Conservation (phyloP, 2,113 vertebrate species). For the Apistogramma diplotaenia region DNA sequence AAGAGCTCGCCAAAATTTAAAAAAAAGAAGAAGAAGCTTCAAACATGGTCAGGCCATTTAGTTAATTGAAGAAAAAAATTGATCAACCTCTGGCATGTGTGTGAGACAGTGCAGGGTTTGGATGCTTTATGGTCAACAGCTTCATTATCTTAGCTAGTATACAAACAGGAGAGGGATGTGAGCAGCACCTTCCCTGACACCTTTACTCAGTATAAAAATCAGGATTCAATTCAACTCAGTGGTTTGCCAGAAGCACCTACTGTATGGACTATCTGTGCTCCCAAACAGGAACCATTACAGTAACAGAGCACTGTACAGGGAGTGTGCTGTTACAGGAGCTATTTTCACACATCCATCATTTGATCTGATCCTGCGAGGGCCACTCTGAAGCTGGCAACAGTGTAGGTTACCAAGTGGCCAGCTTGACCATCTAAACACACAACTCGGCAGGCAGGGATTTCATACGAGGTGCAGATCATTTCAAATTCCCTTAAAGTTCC, state of each 20-base stretch:
- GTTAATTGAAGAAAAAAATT: constrained; percentile 7
- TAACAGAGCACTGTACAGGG: constrained; percentile 32
- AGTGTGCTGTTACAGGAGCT: constrained; percentile 63
- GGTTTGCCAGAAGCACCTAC: neutral
- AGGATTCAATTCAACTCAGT: neutral
- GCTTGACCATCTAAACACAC: neutral
- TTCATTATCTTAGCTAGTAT: neutral
- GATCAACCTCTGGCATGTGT: neutral
- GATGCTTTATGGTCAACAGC: neutral
- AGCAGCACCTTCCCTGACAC: neutral
- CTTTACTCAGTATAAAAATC: neutral
- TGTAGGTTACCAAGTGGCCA: neutral
- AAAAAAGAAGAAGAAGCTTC: neutral
- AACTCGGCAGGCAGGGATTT: neutral
- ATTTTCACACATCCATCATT: constrained; percentile 66
- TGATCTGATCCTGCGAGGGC: constrained; percentile 36
- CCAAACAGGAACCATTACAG: constrained; percentile 43
- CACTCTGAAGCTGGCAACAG: constrained; percentile 7
- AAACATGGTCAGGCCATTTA: neutral
- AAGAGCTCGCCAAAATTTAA: neutral
- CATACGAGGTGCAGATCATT: neutral
- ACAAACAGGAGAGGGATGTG: neutral
- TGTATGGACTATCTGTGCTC: constrained; percentile 12
- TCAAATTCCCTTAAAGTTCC: accelerated
- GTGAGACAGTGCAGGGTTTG: neutral